Percentiles rank a stretch among this genome's conserved stretches.
phyloP scores from a whole-genome alignment of 2,113 vertebrate genomes.

The Rana temporaria region DNA sequence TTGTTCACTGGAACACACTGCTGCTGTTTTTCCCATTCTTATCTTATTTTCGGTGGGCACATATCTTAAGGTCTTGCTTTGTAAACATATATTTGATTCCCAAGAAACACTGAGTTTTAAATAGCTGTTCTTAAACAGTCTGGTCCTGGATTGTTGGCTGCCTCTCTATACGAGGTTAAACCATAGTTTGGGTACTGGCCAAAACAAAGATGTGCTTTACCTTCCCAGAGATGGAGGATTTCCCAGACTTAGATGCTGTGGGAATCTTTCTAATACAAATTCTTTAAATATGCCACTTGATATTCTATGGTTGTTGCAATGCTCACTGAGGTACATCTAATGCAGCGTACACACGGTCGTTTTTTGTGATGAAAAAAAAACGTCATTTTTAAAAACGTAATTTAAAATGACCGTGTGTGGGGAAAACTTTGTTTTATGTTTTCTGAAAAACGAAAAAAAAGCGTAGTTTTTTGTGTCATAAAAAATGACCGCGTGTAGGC shows the following conservation, averaged over 20 bases:
- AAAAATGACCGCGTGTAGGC: too few relatives aligned
- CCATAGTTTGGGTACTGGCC: constrained; percentile 42
- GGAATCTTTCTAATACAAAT: constrained; percentile 40
- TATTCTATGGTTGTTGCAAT: neutral
- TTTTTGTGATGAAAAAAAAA: too few relatives aligned
- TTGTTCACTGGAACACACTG: neutral
- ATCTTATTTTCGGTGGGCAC: constrained; percentile 9
- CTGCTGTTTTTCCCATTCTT: constrained; percentile 26
- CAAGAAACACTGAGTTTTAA: constrained; percentile 45
- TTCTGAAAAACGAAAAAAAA: too few relatives aligned
- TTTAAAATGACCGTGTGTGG: too few relatives aligned
- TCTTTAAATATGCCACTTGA: neutral
- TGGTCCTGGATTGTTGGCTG: constrained; percentile 42
- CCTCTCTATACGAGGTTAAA: constrained; percentile 44
- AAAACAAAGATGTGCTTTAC: constrained; percentile 53
- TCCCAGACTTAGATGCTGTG: constrained; percentile 54
- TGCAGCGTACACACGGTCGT: too few relatives aligned
- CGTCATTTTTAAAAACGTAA: too few relatives aligned
- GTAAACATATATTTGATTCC: constrained; percentile 51
- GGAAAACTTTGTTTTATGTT: too few relatives aligned
- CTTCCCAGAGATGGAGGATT: constrained; percentile 52
- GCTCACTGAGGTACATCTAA: neutral
- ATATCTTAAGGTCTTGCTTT: constrained; percentile 31
- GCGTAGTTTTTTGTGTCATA: too few relatives aligned
- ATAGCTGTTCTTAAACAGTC: constrained; percentile 41